phyloP scores from a whole-genome alignment of 1,140 invertebrate genomes.

The Drosophila subpulchrella region DNA sequence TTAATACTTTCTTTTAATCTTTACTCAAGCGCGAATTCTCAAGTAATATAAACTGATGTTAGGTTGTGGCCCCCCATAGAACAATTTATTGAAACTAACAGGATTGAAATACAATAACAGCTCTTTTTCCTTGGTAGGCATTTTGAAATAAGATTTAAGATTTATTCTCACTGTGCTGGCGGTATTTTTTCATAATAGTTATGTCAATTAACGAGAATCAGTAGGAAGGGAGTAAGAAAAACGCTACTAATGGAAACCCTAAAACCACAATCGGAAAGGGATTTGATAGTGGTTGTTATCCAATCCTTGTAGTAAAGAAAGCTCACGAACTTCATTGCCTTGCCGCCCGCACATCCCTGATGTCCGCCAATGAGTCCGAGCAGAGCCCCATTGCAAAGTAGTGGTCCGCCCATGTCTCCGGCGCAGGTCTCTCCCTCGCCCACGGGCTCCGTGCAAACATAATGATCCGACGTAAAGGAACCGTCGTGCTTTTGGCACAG shows the following conservation, averaged over 20 bases:
- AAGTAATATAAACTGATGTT: too few relatives aligned
- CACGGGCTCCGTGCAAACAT: slow-evolving; percentile 29
- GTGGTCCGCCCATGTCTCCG: slow-evolving; percentile 61
- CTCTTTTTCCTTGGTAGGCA: too few relatives aligned
- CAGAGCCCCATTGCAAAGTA: slow-evolving; percentile 35
- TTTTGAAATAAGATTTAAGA: too few relatives aligned
- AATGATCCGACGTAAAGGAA: not conserved
- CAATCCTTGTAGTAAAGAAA: slow-evolving; percentile 12
- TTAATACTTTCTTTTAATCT: too few relatives aligned
- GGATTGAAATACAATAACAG: too few relatives aligned
- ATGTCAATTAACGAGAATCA: not conserved
- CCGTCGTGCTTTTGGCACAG: slow-evolving; percentile 1
- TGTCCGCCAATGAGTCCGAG: slow-evolving; percentile 49
- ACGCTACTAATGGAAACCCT: not conserved
- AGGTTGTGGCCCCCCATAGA: too few relatives aligned
- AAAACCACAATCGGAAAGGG: not conserved
- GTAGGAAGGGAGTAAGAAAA: not conserved
- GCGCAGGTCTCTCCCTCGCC: slow-evolving; percentile 23
- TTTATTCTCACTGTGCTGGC: not conserved
- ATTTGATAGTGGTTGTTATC: slow-evolving; percentile 7
- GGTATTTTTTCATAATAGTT: not conserved
- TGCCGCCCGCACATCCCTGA: slow-evolving; percentile 5
- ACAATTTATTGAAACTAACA: too few relatives aligned
- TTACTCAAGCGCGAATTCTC: too few relatives aligned
- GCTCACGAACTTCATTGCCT: slow-evolving; percentile 47